Evolutionary conservation across 2,888 invertebrate species (phyloP).

Genomic region (Drosophila monieri): DNA sequence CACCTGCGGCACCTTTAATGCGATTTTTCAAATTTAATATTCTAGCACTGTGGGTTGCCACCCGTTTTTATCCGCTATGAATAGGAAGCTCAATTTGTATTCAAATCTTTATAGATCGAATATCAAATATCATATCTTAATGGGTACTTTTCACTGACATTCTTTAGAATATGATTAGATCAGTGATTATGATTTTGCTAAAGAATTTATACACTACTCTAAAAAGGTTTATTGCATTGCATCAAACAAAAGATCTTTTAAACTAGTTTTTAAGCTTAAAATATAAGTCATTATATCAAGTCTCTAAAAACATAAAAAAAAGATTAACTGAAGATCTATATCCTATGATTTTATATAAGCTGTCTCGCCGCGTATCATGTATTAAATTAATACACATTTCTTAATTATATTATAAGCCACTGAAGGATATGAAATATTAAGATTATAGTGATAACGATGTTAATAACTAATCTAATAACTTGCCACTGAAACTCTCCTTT

Average conservation of each 20-base stretch:
- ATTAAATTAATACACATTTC: too few relatives aligned
- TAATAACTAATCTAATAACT: too few relatives aligned
- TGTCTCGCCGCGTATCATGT: too few relatives aligned
- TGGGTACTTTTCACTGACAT: background rate
- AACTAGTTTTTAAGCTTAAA: too few relatives aligned
- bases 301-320: background rate
- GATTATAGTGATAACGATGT: too few relatives aligned
- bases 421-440: too few relatives aligned
- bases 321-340: background rate
- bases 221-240: background rate
- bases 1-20: conserved; percentile 47
- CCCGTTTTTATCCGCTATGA: background rate
- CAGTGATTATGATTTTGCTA: background rate
- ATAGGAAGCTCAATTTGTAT: background rate
- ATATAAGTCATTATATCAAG: too few relatives aligned
- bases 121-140: conserved; percentile 4
- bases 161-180: conserved; percentile 9
- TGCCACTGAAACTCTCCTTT: conserved; percentile 2
- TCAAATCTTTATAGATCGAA: background rate
- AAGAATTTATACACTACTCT: background rate
- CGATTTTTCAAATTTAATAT: conserved; percentile 24
- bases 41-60: conserved; percentile 31
- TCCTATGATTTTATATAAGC: too few relatives aligned
- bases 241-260: too few relatives aligned
- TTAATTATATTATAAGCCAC: too few relatives aligned